Base-by-base conservation (phyloP, 2,888 invertebrate species). In the Fragum whitleyi region DNA sequence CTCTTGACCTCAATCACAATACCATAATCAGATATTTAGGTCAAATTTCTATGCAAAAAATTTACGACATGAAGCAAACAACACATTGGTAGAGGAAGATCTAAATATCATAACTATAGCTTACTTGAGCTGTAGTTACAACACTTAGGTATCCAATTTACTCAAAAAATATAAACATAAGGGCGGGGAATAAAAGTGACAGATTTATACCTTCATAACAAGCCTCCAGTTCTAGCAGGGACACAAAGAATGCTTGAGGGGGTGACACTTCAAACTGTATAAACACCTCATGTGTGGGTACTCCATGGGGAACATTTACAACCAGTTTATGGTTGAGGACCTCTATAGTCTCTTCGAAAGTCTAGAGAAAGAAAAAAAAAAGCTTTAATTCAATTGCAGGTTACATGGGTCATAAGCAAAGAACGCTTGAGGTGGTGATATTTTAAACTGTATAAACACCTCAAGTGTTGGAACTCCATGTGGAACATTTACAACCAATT, bases 191-290 rank as follows among this genome's bases (percentile, higher is more conserved):
- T n/a, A n/a, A n/a, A n/a, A n/a, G n/a, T n/a, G n/a, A n/a, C n/a
- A n/a, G n/a, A n/a, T 36, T 36, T 47, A 14, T 23, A 57, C 57
- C 26, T 57, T 57, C 57, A n/a, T 57, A 57, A 57, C 57, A 57
- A 23, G 57, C 57, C 14, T 57, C 57, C 23, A 57, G 14, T 14
- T 21, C 6, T 2, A 57, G 23, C 5, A 7, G 5, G 2, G 57
- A 57, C 26, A 57, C 23, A 21, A 14, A 23, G 14, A 57, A 26
- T 2, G 21, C 11, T 57, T 57, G 23, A 7, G 57, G 11, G 3
- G 21, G 11, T 57, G 57, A 26, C 19, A n/a, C n/a, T 23, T 14
- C 23, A 57, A 57, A 57, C 26, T 57, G 23, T 23, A 57, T 57
- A 26, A 57, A 5, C 23, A 57, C 23, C n/a, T 26, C 5, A 6